Conservation (phyloP, 2,797 vertebrate genomes). For the Heliangelus exortis region DNA sequence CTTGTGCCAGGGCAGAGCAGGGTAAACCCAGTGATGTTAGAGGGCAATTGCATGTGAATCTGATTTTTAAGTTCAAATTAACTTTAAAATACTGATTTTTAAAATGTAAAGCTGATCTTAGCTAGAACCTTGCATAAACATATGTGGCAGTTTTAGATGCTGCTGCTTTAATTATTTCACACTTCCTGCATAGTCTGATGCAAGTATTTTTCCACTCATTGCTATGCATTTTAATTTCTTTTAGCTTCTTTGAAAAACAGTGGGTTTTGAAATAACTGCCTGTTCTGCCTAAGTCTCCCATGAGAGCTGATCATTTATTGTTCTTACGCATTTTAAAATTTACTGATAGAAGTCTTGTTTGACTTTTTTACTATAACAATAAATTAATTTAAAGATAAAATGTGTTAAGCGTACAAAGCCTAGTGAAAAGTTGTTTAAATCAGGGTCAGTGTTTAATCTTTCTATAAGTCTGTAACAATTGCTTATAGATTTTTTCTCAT, state of each 20-base stretch:
- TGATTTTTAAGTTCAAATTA: neutral
- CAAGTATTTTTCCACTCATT: neutral
- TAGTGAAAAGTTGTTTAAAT: neutral
- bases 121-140: neutral
- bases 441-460: neutral
- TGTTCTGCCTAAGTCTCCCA: neutral
- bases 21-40: neutral
- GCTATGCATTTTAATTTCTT: neutral
- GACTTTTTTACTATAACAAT: neutral
- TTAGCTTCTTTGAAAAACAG: neutral
- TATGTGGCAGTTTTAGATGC: neutral
- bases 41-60: neutral
- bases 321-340: neutral
- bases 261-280: neutral
- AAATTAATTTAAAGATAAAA: neutral
- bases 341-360: neutral
- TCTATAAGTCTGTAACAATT: neutral
- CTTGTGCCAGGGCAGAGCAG: neutral
- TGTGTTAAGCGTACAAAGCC: neutral
- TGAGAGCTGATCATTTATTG: neutral
- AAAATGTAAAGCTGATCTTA: neutral
- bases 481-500: neutral
- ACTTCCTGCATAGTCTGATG: neutral
- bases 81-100: neutral
- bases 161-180: neutral